These are phyloP conservation scores for Brachirus orientalis DNA, from an alignment of 2,113 vertebrate species.

Conservation along the genomic window DNA sequence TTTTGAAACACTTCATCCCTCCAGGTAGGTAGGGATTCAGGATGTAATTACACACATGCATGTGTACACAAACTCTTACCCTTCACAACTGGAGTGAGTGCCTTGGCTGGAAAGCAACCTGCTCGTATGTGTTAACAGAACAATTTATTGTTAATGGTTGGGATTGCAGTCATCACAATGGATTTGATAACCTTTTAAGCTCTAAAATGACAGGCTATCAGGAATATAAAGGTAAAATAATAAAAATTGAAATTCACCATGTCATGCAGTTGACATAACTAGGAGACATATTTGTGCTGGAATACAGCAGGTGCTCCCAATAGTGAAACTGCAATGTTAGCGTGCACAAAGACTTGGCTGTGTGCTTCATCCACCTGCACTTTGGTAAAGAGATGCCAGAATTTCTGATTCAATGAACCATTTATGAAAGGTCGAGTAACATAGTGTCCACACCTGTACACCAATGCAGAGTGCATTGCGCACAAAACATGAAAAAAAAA, in stretches of 20 bases:
- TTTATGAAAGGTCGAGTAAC: conserved; percentile 57
- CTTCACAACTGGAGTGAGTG: conserved; percentile 33
- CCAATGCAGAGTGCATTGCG: background rate
- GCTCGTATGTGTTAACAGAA: conserved; percentile 54
- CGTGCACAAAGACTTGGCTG: conserved; percentile 70
- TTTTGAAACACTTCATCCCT: conserved; percentile 24
- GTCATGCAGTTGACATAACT: conserved; percentile 39
- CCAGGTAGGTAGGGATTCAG: conserved; percentile 29
- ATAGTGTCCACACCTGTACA: conserved; percentile 36
- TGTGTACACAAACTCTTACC: conserved; percentile 15
- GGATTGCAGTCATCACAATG: conserved; percentile 15
- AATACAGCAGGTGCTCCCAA: conserved; percentile 64
- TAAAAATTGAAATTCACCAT: conserved; percentile 2
- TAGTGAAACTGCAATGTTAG: conserved; percentile 36
- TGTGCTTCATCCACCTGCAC: conserved; percentile 66
- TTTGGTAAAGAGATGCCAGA: conserved; percentile 62
- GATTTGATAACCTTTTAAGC: conserved; percentile 30
- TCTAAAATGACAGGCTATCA: no score
- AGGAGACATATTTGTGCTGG: conserved; percentile 44
- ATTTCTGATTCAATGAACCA: conserved; percentile 67
- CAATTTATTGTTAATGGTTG: conserved; percentile 54
- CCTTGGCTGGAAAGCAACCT: conserved; percentile 54
- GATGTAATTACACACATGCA: conserved; percentile 25
- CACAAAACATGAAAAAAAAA: background rate
- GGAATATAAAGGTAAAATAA: conserved; percentile 5